Percentiles rank a stretch among this genome's conserved stretches.
phyloP scores from a whole-genome alignment of 2,113 vertebrate genomes.

The Pionites leucogaster region DNA sequence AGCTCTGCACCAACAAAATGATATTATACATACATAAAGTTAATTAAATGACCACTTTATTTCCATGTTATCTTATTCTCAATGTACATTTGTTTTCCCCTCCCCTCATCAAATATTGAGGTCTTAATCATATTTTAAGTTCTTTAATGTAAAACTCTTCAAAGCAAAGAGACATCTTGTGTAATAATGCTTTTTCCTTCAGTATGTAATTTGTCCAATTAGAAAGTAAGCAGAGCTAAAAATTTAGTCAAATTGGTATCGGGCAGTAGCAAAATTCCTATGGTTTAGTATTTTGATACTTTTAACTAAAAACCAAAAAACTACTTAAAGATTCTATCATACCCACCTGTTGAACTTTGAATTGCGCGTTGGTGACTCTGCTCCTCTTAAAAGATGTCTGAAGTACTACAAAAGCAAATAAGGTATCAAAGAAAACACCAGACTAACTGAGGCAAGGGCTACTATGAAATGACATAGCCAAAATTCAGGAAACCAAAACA shows the following conservation, averaged over 20 bases:
- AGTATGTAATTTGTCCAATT: background rate
- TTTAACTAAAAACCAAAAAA: background rate
- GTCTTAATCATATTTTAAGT: background rate
- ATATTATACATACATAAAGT: background rate
- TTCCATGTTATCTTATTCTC: background rate
- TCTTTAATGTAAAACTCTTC: background rate
- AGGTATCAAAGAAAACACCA: slow-evolving; percentile 1
- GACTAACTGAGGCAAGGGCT: background rate
- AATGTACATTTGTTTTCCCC: background rate
- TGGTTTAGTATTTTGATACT: background rate
- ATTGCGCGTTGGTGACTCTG: slow-evolving; percentile 88
- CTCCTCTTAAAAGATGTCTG: slow-evolving; percentile 89
- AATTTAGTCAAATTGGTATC: background rate
- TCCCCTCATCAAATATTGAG: background rate
- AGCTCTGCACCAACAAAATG: background rate
- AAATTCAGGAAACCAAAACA: background rate
- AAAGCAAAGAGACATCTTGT: rapidly evolving
- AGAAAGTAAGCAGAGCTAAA: background rate
- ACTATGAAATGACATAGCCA: background rate
- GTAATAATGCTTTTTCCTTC: background rate
- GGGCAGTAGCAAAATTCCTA: background rate
- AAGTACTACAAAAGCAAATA: slow-evolving; percentile 85
- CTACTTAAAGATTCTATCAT: background rate
- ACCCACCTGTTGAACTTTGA: slow-evolving; percentile 87
- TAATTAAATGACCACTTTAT: background rate